phyloP scores from a whole-genome alignment of 2,113 vertebrate genomes.

The Leptobrachium leishanense region DNA sequence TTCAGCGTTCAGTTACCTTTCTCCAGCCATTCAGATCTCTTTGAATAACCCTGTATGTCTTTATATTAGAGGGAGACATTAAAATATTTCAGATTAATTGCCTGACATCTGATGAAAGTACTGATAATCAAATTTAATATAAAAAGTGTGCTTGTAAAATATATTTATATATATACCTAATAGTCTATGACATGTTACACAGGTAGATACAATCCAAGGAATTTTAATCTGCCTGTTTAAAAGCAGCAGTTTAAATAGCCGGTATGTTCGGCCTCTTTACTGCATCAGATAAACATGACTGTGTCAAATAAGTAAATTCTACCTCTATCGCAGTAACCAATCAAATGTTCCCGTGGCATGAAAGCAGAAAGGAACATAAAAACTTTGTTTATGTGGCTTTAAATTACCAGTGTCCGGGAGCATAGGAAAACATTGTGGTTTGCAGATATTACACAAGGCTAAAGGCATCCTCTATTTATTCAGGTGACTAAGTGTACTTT shows the following conservation, averaged over 20 bases:
- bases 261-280: background rate
- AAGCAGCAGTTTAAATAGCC: background rate
- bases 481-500: slow-evolving; percentile 21
- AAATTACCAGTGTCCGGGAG: background rate
- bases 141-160: too few relatives aligned
- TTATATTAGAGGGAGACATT: too few relatives aligned
- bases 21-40: too few relatives aligned
- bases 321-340: background rate
- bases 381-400: background rate
- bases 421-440: slow-evolving; percentile 1
- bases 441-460: slow-evolving; percentile 16
- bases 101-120: too few relatives aligned
- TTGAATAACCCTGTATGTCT: too few relatives aligned
- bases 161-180: too few relatives aligned
- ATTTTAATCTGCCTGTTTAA: background rate
- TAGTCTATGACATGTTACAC: too few relatives aligned
- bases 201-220: too few relatives aligned
- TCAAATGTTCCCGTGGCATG: background rate
- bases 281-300: slow-evolving; percentile 7
- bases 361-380: background rate
- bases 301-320: background rate
- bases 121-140: too few relatives aligned
- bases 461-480: slow-evolving; percentile 13
- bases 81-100: too few relatives aligned
- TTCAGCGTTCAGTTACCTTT: too few relatives aligned